phyloP scores from a whole-genome alignment of 1,140 invertebrate species.

The Pogonognathellus flavescens region DNA sequence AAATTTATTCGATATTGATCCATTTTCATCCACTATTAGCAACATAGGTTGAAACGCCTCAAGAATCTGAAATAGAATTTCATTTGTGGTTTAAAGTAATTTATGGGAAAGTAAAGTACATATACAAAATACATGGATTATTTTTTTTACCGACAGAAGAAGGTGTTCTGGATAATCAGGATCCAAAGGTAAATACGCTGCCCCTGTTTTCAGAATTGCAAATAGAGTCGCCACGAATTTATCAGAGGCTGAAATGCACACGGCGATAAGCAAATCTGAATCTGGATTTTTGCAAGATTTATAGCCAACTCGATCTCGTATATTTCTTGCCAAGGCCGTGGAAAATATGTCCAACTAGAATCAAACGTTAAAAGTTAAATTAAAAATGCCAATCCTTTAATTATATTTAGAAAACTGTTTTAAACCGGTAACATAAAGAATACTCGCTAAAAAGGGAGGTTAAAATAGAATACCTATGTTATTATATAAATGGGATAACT shows the following conservation, averaged over 20 bases:
- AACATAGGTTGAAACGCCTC: background rate
- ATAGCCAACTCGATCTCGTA: background rate
- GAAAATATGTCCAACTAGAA: background rate
- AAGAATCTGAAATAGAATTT: conserved; percentile 10
- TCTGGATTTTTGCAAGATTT: background rate
- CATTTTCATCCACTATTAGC: conserved; percentile 24
- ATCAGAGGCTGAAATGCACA: conserved; percentile 6
- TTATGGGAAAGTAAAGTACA: no score
- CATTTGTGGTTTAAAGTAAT: no score
- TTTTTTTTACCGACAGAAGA: background rate
- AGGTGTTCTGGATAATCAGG: conserved; percentile 80
- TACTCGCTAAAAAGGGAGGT: no score
- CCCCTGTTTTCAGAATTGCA: conserved; percentile 82
- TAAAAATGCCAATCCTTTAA: no score
- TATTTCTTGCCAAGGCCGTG: background rate
- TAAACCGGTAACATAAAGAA: no score
- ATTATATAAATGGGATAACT: no score
- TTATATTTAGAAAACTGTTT: no score
- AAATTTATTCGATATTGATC: background rate
- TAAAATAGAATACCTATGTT: no score
- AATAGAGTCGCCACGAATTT: conserved; percentile 11
- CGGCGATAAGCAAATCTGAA: background rate
- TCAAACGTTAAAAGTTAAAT: no score
- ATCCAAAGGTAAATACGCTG: conserved; percentile 86
- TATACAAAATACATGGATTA: background rate